Percentiles rank a stretch among this genome's conserved stretches.
Conservation (phyloP, 1,140 invertebrate species). For the Drosophila watanabei region DNA sequence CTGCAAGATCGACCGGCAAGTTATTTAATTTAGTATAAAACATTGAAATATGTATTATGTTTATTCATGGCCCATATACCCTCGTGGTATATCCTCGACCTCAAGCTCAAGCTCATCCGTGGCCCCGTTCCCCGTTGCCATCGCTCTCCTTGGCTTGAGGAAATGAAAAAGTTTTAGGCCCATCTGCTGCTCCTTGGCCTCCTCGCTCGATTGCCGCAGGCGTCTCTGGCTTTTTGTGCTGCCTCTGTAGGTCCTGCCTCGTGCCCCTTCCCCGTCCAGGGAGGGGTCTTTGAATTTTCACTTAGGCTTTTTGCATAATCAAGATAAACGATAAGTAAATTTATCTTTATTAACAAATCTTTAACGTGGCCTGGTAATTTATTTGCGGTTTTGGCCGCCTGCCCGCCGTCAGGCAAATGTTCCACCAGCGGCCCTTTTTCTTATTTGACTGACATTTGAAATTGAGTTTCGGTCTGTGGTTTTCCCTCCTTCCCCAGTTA, state of each 20-base stretch:
- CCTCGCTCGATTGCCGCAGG: constrained; percentile 32
- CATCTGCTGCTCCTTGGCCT: constrained; percentile 54
- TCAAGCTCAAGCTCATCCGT: constrained; percentile 3
- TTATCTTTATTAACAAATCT: constrained; percentile 84
- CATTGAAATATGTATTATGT: constrained; percentile 82
- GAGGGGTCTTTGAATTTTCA: constrained; percentile 74
- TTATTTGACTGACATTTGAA: constrained; percentile 54
- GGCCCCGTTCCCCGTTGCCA: constrained; percentile 12
- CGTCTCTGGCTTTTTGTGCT: constrained; percentile 47
- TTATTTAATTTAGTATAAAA: constrained; percentile 83
- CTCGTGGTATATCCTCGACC: not conserved
- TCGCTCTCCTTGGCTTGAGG: constrained; percentile 33
- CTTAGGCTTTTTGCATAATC: constrained; percentile 83
- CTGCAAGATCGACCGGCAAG: constrained; percentile 61
- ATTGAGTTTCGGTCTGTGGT: constrained; percentile 60
- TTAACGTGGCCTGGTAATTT: constrained; percentile 76
- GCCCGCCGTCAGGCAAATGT: constrained; percentile 24
- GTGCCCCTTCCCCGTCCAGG: not conserved
- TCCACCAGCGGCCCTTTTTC: constrained; percentile 47
- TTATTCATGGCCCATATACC: constrained; percentile 59
- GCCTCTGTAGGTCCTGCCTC: not conserved
- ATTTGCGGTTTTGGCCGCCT: constrained; percentile 65
- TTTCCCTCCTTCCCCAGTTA: not conserved
- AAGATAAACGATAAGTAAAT: constrained; percentile 84
- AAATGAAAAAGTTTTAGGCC: constrained; percentile 77